These are phyloP conservation scores for Rambutsinella grinnellia DNA, from an alignment of 2,888 invertebrate genomes.

Conservation along the genomic window DNA sequence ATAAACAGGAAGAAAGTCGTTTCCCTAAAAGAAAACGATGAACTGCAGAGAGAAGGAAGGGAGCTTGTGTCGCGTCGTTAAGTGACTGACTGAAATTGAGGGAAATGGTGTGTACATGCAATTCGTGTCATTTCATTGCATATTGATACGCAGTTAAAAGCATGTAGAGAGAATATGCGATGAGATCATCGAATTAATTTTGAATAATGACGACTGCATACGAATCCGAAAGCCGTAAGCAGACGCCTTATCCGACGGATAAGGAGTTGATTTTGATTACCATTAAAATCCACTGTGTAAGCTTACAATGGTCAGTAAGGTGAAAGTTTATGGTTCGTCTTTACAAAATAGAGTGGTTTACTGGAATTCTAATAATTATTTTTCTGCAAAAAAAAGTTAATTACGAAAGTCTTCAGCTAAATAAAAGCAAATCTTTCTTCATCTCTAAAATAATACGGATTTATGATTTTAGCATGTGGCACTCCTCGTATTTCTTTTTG, in stretches of 20 bases:
- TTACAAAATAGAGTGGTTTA: too few species aligned
- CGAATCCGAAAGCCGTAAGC: too few species aligned
- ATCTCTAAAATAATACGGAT: neutral
- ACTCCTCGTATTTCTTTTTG: neutral
- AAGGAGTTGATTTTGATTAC: too few species aligned
- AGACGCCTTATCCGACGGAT: too few species aligned
- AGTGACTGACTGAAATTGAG: constrained; percentile 28
- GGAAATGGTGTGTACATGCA: constrained; percentile 45
- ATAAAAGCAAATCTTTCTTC: too few species aligned
- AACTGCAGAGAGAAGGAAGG: constrained; percentile 2
- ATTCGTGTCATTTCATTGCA: neutral
- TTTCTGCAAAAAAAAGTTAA: too few species aligned
- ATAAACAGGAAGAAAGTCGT: constrained; percentile 2
- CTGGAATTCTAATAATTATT: too few species aligned
- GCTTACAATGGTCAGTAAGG: too few species aligned
- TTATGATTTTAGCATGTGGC: neutral
- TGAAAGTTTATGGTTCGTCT: too few species aligned
- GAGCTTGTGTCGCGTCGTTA: neutral
- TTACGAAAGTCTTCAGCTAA: neutral
- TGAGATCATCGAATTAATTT: neutral
- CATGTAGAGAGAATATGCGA: neutral
- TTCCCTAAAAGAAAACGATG: neutral
- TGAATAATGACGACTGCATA: too few species aligned
- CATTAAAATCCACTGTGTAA: too few species aligned
- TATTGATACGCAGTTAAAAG: neutral